Conservation (phyloP, 2,113 vertebrate genomes). For the Oenanthe oenanthe region DNA sequence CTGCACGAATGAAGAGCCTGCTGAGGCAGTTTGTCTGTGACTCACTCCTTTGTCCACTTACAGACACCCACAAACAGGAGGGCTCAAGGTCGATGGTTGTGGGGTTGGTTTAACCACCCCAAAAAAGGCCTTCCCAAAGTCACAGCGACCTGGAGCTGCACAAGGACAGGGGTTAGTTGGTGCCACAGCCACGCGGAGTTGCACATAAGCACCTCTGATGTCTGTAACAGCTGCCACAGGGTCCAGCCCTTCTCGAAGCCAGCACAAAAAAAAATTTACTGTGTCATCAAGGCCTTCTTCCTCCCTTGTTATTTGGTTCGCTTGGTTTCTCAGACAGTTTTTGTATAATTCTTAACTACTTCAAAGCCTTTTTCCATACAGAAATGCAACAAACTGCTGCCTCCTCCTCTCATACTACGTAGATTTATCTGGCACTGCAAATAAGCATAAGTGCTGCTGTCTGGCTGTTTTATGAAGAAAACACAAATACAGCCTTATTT, state of each 20-base stretch:
- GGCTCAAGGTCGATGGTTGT: accelerated
- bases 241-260: neutral
- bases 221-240: accelerated
- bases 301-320: neutral
- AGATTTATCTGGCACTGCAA: neutral
- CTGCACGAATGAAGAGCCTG: neutral
- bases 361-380: neutral
- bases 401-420: accelerated
- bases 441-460: accelerated
- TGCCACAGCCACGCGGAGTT: neutral
- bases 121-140: neutral
- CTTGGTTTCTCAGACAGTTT: neutral
- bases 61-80: too few relatives aligned
- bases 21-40: neutral
- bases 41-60: neutral
- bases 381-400: neutral
- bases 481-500: neutral
- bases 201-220: neutral
- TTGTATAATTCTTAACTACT: neutral
- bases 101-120: accelerated
- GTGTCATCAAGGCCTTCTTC: neutral
- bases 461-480: neutral
- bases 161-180: neutral
- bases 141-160: accelerated
- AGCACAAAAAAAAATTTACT: neutral